phyloP scores from a whole-genome alignment of 2,113 vertebrate genomes.

The Marmota monax region DNA sequence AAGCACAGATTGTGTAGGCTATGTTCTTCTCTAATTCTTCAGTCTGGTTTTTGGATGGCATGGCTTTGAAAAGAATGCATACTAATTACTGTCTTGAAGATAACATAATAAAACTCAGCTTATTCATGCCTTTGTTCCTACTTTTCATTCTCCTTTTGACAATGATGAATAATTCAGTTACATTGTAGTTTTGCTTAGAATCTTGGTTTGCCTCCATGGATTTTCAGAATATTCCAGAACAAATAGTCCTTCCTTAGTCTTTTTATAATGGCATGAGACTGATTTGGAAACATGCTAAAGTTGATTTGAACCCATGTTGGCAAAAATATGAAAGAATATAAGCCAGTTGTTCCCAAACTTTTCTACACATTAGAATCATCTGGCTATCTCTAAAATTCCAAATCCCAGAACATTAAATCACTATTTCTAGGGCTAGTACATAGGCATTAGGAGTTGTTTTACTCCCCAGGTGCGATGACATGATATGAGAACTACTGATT shows the following conservation, averaged over 20 bases:
- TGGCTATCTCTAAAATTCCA: slow-evolving; percentile 22
- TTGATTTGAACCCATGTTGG: slow-evolving; percentile 35
- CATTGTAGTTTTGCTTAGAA: background rate
- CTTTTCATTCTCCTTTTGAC: slow-evolving; percentile 27
- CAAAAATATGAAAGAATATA: slow-evolving; percentile 40
- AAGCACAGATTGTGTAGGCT: background rate
- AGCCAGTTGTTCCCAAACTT: slow-evolving; percentile 23
- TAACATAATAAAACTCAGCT: background rate
- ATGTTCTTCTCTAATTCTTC: slow-evolving; percentile 11
- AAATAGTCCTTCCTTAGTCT: background rate
- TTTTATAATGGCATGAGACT: background rate
- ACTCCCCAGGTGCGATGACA: background rate
- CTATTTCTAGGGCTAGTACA: background rate
- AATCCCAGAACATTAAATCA: slow-evolving; percentile 10
- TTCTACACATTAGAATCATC: background rate
- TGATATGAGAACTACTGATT: background rate
- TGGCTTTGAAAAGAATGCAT: slow-evolving; percentile 12
- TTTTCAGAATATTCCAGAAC: slow-evolving; percentile 58
- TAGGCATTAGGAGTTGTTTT: background rate
- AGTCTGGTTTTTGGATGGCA: background rate
- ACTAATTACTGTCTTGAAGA: slow-evolving; percentile 39
- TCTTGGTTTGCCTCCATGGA: slow-evolving; percentile 31
- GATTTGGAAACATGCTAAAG: slow-evolving; percentile 16
- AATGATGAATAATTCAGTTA: slow-evolving; percentile 15
- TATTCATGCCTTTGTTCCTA: background rate